A percentile compares a stretch with the other conserved stretches of the same genome.
Conservation (phyloP, 2,113 vertebrate genomes). For the Anseranas semipalmata region DNA sequence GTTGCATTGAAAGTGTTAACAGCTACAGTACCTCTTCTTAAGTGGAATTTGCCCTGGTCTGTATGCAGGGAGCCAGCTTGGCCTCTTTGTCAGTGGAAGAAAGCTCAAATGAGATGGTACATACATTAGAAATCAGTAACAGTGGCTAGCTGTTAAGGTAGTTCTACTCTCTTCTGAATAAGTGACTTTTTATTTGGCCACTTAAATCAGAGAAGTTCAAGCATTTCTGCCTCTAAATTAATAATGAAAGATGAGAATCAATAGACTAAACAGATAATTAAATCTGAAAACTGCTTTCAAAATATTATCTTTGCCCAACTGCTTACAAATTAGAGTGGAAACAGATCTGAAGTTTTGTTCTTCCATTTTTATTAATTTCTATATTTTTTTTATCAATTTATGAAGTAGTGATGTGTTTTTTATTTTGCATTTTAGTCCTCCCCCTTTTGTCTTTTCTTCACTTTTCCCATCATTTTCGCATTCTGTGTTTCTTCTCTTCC, state of each 20-base stretch:
- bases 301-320: background rate
- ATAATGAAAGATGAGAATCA: background rate
- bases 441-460: background rate
- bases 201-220: background rate
- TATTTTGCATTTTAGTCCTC: background rate
- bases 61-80: background rate
- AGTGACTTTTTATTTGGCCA: background rate
- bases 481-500: background rate
- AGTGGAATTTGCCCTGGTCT: background rate
- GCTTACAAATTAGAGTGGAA: background rate
- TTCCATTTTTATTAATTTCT: background rate
- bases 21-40: background rate
- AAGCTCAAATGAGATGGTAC: background rate
- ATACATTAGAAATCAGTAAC: background rate
- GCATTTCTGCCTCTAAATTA: background rate
- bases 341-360: background rate
- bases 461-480: background rate
- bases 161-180: background rate
- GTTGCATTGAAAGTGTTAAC: background rate
- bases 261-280: background rate
- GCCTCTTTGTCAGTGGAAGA: background rate
- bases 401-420: background rate
- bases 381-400: background rate
- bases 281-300: constrained; percentile 1
- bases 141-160: background rate